phyloP scores from a whole-genome alignment of 2,797 vertebrate genomes.

The Tapera naevia region DNA sequence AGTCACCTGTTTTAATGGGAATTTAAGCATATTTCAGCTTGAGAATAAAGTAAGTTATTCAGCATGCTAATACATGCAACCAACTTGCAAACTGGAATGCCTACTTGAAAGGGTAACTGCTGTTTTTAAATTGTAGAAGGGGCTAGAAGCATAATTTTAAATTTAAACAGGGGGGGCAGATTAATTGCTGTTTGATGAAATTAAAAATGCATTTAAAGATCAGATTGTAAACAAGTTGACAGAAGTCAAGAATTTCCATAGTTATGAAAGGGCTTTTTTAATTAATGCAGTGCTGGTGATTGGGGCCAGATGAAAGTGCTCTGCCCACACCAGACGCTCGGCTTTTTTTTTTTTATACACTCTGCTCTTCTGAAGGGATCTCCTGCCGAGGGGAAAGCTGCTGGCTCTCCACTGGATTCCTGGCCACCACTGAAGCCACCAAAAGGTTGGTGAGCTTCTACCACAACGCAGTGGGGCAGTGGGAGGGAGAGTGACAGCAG shows the following conservation, averaged over 20 bases:
- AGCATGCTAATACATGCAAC: constrained; percentile 67
- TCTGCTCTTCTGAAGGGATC: neutral
- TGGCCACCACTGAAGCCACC: neutral
- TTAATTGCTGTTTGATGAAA: constrained; percentile 71
- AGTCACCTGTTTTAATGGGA: constrained; percentile 59
- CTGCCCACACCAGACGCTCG: constrained; percentile 46
- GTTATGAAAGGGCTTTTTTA: constrained; percentile 66
- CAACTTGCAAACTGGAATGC: constrained; percentile 62
- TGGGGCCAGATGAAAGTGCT: constrained; percentile 65
- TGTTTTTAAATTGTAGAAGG: constrained; percentile 52
- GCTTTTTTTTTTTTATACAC: neutral
- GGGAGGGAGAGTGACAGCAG: neutral
- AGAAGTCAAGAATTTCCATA: constrained; percentile 65
- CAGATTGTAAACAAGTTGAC: constrained; percentile 71
- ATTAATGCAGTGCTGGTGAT: constrained; percentile 46
- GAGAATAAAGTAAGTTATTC: constrained; percentile 41
- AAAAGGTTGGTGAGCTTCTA: neutral
- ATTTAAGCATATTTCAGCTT: constrained; percentile 51
- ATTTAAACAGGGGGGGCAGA: constrained; percentile 62
- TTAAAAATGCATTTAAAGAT: constrained; percentile 70
- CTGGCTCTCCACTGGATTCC: neutral
- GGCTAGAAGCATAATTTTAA: constrained; percentile 59
- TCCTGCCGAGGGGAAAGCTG: neutral
- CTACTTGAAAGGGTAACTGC: constrained; percentile 64
- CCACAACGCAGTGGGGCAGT: neutral